phyloP scores from a whole-genome alignment of 2,888 invertebrate genomes.

The Hoplodrina ambigua region DNA sequence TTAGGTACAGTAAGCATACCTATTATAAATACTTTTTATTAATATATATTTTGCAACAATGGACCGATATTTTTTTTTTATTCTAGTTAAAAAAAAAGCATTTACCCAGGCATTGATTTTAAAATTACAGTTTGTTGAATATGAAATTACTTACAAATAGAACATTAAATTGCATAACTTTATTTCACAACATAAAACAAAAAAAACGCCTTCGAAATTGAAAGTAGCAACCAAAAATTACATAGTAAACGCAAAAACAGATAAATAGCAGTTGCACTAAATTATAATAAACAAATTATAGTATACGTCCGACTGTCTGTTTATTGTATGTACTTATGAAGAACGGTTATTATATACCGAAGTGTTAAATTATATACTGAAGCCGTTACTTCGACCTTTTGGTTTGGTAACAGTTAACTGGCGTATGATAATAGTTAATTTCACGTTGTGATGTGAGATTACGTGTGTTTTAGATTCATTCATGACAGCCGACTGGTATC shows the following conservation, averaged over 20 bases:
- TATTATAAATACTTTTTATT: too few relatives aligned
- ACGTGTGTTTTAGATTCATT: conserved; percentile 1
- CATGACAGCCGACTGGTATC: neutral
- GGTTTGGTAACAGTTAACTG: conserved; percentile 45
- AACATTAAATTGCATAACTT: neutral
- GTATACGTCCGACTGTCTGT: conserved; percentile 9
- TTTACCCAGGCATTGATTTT: too few relatives aligned
- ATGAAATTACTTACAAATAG: neutral
- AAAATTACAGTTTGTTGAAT: too few relatives aligned
- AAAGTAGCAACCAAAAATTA: conserved; percentile 34
- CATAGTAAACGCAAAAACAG: conserved; percentile 26
- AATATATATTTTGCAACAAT: too few relatives aligned
- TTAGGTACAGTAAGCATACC: too few relatives aligned
- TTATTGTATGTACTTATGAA: conserved; percentile 8
- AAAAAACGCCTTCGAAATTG: conserved; percentile 20
- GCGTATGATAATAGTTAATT: conserved; percentile 34
- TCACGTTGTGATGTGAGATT: conserved; percentile 27
- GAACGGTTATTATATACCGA: conserved; percentile 41
- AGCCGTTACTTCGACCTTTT: conserved; percentile 48
- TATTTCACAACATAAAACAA: conserved; percentile 3
- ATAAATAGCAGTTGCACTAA: conserved; percentile 39
- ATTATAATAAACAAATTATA: conserved; percentile 58
- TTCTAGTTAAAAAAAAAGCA: too few relatives aligned
- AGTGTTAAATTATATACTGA: conserved; percentile 58
- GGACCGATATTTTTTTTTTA: too few relatives aligned